Evolutionary conservation across 2,797 vertebrate species (phyloP), one percentile per base, ranked within the genome.

Genomic region (Pampus argenteus): DNA sequence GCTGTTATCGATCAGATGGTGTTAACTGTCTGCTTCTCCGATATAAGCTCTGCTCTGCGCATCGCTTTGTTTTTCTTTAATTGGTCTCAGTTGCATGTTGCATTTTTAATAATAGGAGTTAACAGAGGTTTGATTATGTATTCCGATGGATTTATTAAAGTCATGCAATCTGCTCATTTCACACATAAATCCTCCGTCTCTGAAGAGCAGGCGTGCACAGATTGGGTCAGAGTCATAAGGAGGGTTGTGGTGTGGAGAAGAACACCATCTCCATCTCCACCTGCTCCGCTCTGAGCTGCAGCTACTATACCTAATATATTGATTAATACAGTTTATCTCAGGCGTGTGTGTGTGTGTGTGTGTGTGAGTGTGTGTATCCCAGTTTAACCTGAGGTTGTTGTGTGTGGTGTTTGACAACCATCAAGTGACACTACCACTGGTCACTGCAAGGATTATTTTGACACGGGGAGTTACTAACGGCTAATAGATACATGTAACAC

Each of bases 401-500:
- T 55, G 47, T 69, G 40, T 26, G 28, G 17, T 42, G 26, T 72
- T 78, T 58, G 64, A 78, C 79, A 82, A 56, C 78, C 84, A 64
- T 77, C 70, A 74, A 28, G 66, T 51, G 74, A 82, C 42, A 9
- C 68, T n/a, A 25, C 52, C 70, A 23, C 78, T 83, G 86, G 86
- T 80, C 85, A 86, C 64, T 54, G 70, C 48, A 38, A 85, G 71
- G 82, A 83, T 81, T 90, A 72, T 91, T 93, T 82, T 82, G 87
- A 84, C 66, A 90, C 9, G 66, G 65, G 58, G 34, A 71, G 67
- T 85, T 72, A 54, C 77, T 79, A 63, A 69, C 52, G 65, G 73
- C 81, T 79, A 82, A 86, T 58, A 67, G 86, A 91, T 87, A 94
- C 91, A 89, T 91, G 75, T 83, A 83, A 86, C 75, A 31, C 79